A percentile compares a stretch with the other conserved stretches of the same genome.
Conservation (phyloP, 2,888 invertebrate species). For the Idaea aversata region DNA sequence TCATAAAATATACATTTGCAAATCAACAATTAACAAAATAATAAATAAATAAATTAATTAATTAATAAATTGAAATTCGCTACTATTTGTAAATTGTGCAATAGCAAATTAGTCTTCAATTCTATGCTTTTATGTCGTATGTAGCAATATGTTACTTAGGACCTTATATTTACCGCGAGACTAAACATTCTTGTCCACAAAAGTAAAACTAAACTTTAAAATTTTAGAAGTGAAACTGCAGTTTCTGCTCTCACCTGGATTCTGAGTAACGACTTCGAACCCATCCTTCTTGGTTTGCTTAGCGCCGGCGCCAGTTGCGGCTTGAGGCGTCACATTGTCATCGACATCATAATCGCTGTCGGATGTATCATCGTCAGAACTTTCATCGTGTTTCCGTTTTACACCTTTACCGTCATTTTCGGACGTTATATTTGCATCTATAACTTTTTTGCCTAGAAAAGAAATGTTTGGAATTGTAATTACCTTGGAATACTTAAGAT, state of each 20-base stretch:
- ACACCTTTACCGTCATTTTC: constrained; percentile 29
- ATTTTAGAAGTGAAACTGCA: neutral
- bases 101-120: no score
- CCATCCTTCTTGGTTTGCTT: constrained; percentile 77
- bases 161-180: no score
- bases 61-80: no score
- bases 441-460: constrained; percentile 57
- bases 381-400: constrained; percentile 67
- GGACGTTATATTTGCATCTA: constrained; percentile 39
- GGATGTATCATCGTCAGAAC: constrained; percentile 65
- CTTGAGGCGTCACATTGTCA: constrained; percentile 46
- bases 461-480: neutral
- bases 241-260: constrained; percentile 60
- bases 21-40: no score
- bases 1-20: no score
- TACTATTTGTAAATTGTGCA: no score
- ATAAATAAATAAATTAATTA: no score
- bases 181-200: no score
- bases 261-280: constrained; percentile 84
- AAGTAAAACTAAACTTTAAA: no score
- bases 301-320: constrained; percentile 33
- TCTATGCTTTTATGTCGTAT: no score
- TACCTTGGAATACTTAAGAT: no score
- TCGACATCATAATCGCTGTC: constrained; percentile 77
- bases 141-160: no score